phyloP scores from a whole-genome alignment of 1,140 invertebrate species.

The Cotesia typhae region DNA sequence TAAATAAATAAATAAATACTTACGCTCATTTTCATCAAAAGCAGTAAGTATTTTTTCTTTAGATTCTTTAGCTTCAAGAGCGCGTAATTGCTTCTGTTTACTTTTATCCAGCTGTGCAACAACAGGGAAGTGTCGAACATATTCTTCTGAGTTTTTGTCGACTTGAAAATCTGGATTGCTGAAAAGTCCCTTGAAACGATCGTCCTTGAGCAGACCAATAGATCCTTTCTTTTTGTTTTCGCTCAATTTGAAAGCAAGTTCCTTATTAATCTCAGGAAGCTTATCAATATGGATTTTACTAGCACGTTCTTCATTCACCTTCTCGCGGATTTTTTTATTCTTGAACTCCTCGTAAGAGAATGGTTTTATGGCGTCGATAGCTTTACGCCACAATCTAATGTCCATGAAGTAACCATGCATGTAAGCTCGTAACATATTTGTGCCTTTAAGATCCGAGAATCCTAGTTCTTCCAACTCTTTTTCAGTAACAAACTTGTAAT shows the following conservation, averaged over 20 bases:
- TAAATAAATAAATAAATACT: slow-evolving; percentile 19
- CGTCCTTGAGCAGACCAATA: slow-evolving; percentile 80
- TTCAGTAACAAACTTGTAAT: slow-evolving; percentile 97
- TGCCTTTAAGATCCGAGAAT: slow-evolving; percentile 89
- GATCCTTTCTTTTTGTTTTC: slow-evolving; percentile 70
- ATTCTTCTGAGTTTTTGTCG: slow-evolving; percentile 87
- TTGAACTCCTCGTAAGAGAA: slow-evolving; percentile 95
- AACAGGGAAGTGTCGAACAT: slow-evolving; percentile 87
- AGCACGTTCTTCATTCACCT: slow-evolving; percentile 83
- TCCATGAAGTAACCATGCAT: slow-evolving; percentile 99
- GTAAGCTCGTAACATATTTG: slow-evolving; percentile 90
- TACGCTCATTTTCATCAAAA: slow-evolving; percentile 39
- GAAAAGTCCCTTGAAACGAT: slow-evolving; percentile 90
- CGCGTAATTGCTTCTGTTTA: slow-evolving; percentile 70
- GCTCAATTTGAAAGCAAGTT: slow-evolving; percentile 86
- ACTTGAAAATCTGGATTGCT: slow-evolving; percentile 94
- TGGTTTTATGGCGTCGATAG: slow-evolving; percentile 88
- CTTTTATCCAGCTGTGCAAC: slow-evolving; percentile 80
- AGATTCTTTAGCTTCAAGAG: slow-evolving; percentile 52
- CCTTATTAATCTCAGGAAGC: slow-evolving; percentile 83
- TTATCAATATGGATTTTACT: slow-evolving; percentile 79
- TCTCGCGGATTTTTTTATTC: slow-evolving; percentile 88
- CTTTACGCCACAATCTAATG: slow-evolving; percentile 91
- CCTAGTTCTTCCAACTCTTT: slow-evolving; percentile 91
- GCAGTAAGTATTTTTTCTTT: slow-evolving; percentile 46